phyloP scores from a whole-genome alignment of 2,113 vertebrate genomes.

The Ramphastos sulfuratus region DNA sequence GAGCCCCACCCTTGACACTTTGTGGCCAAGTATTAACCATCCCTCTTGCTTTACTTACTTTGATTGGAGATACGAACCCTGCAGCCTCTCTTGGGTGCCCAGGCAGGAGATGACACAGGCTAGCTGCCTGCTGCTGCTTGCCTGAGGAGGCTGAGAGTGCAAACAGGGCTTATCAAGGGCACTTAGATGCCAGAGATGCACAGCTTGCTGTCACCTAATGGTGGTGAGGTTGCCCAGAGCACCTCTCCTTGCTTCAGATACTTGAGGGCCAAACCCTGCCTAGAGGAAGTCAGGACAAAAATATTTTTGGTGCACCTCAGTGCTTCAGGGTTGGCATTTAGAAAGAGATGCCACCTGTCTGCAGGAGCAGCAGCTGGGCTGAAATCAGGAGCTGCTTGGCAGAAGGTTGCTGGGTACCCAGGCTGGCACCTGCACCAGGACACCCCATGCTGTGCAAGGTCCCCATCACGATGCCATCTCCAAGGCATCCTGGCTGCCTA shows the following conservation, averaged over 20 bases:
- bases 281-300: neutral
- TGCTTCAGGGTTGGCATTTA: neutral
- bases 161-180: neutral
- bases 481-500: neutral
- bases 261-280: neutral
- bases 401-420: neutral
- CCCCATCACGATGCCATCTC: neutral
- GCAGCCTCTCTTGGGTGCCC: neutral
- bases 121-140: neutral
- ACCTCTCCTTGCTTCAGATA: neutral
- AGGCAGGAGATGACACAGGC: neutral
- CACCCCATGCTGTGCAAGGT: accelerated
- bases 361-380: neutral
- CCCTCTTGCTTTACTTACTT: neutral
- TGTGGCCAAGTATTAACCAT: neutral
- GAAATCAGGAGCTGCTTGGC: neutral
- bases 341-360: neutral
- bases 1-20: neutral
- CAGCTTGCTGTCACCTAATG: neutral
- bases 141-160: neutral
- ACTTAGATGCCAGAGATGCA: neutral
- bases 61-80: neutral
- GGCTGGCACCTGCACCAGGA: neutral
- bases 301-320: neutral
- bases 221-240: neutral